Base-by-base conservation (phyloP, 2,888 invertebrate species). In the Polydesmus complanatus region DNA sequence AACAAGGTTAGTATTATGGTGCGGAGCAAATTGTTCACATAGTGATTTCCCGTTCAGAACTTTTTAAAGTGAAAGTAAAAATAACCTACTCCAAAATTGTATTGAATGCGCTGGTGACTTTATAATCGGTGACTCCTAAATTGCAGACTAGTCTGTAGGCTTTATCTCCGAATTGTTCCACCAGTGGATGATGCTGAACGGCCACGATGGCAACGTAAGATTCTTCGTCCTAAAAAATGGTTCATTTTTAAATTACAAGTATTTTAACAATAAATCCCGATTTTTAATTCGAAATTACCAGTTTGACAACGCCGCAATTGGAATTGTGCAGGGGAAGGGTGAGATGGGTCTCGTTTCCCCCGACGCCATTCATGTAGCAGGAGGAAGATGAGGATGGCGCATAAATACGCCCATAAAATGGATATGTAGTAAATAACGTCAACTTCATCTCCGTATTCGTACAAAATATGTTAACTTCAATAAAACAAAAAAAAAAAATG, bases 111-210 rank as follows among this genome's bases (percentile, higher is more conserved):
- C 67, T 68, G 53, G 67, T 67, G 14, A 70, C 65, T 1, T 68
- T 67, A 54, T 65, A 61, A 54, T 68, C 67, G n/a, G 66, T 64
- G 5, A 69, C 63, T 58, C 68, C 67, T 50, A 70, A 71, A 27
- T 67, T 60, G 60, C 71, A 71, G 23, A n/a, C 87, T 3, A 88
- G 83, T 68, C 85, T 83, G 61, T 89, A 82, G 68, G 88, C 81
- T 62, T 88, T 81, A 74, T 91, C 91, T 0, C 87, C 88, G 62
- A 87, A 83, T 19, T 88, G 85, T 74, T 90, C 89, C 62, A 91
- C 86, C 66, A 88, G 82, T 0, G 84, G 82, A 74, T 90, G 89
- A 73, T 86, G 85, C 73, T 90, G 90, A 58, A 91, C 80, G 68
- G 89, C 83, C 68, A 90, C 79, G 69, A 86, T 81, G 25, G 76